Conservation (phyloP, 2,113 vertebrate species). For the Galemys pyrenaicus region DNA sequence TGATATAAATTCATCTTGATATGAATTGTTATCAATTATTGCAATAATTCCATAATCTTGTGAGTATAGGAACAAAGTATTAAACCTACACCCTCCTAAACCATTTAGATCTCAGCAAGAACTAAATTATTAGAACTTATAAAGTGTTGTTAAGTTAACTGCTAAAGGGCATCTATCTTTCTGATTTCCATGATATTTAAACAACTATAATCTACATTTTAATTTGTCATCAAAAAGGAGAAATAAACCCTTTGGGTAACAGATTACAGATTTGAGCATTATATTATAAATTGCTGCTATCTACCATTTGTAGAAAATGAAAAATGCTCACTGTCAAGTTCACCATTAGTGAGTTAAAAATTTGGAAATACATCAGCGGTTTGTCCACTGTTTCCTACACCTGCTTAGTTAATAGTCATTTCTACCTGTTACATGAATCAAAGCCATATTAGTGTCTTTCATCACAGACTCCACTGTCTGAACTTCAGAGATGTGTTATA, state of each 20-base stretch:
- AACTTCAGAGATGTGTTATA: neutral
- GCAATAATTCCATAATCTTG: neutral
- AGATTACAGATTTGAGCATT: neutral
- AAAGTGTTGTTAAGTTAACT: conserved; percentile 71
- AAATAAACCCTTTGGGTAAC: neutral
- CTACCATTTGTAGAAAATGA: neutral
- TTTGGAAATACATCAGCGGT: neutral
- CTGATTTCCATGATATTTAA: neutral
- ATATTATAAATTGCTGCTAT: neutral
- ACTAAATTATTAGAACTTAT: conserved; percentile 76
- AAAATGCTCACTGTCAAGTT: neutral
- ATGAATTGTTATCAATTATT: neutral
- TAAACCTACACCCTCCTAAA: neutral
- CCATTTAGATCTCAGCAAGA: neutral
- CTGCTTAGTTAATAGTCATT: neutral
- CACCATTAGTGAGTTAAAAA: neutral
- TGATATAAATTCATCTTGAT: neutral
- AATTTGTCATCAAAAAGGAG: neutral
- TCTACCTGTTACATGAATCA: neutral
- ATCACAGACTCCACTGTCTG: neutral
- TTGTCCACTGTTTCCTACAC: neutral
- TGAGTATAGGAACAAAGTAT: neutral
- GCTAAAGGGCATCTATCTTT: neutral
- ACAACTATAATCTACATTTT: neutral
- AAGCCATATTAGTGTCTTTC: neutral